Conservation (phyloP, 2,113 vertebrate species). For the Setophaga kirtlandii region DNA sequence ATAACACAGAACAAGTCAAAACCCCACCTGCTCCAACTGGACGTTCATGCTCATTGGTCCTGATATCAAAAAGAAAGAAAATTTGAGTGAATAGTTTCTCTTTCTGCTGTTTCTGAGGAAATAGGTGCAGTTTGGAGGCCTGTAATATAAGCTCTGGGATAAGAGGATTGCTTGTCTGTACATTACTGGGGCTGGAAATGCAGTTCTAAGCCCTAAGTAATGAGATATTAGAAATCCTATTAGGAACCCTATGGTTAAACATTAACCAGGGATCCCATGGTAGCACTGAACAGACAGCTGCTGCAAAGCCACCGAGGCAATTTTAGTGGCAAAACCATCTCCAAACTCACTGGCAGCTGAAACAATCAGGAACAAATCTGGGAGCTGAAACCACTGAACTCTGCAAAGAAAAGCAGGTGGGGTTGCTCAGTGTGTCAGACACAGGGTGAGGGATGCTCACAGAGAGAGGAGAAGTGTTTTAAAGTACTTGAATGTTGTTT, state of each 20-base stretch:
- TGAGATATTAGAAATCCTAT: neutral
- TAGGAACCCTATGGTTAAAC: neutral
- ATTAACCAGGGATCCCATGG: neutral
- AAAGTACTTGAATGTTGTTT: neutral
- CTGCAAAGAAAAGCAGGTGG: neutral
- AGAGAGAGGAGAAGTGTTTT: neutral
- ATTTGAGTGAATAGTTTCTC: neutral
- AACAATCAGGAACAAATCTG: neutral
- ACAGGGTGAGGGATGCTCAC: neutral
- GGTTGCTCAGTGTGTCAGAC: neutral
- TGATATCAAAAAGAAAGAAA: neutral
- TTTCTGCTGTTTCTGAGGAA: neutral
- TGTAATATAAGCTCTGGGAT: neutral
- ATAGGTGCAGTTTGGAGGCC: neutral
- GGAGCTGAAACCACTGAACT: neutral
- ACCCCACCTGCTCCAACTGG: neutral
- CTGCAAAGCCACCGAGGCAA: neutral
- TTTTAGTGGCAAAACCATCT: neutral
- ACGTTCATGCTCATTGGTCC: neutral
- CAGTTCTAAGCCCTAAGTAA: neutral
- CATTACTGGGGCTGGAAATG: neutral
- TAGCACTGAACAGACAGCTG: neutral
- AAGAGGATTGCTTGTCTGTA: neutral
- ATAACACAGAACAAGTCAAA: neutral
- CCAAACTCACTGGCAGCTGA: neutral